Evolutionary conservation across 2,797 vertebrate genomes (phyloP), one percentile per base, ranked within the genome.

Genomic region (Chaunax sp.): DNA sequence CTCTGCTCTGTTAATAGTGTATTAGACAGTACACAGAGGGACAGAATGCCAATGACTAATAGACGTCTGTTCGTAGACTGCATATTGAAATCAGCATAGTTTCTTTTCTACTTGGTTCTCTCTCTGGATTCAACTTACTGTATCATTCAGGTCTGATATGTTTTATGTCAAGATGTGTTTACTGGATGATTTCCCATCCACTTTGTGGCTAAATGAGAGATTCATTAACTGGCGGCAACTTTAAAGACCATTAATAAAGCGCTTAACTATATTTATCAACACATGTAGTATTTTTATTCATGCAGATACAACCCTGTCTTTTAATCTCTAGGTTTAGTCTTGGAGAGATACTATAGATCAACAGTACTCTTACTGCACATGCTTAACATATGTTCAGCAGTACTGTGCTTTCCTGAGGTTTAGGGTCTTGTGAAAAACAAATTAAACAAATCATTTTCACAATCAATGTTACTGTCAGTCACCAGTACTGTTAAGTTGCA

Each of bases 1-100:
- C 66, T 69, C 65, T 30, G 62, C 54, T 68, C 40, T 60, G 33
- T 18, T 66, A 37, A 65, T 19, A 1, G 20, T 38, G n/a, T 50
- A 26, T 78, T 33, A 54, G 22, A 57, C 41, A 6, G n/a, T 4
- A n/a, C 14, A 37, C 35, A 5, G 37, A 12, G 47, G 23, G 58
- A 43, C 28, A 30, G 28, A 9, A 5, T 30, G 28, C 11, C 10
- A 7, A 8, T 50, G 35, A 25, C 20, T 43, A 13, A 45, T 7
- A n/a, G 28, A 20, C 7, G 10, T 28, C 25, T 33, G 18, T 15
- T 18, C 8, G 38, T 5, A 43, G 26, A 43, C 10, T 19, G 7
- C 6, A 15, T 23, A 25, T 51, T 19, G 10, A 26, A 19, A 40
- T 40, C 38, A 40, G 44, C 38, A 2, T 14, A 5, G 19, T 50